Base-by-base conservation (phyloP, 2,113 vertebrate genomes). In the Hippolais icterina region DNA sequence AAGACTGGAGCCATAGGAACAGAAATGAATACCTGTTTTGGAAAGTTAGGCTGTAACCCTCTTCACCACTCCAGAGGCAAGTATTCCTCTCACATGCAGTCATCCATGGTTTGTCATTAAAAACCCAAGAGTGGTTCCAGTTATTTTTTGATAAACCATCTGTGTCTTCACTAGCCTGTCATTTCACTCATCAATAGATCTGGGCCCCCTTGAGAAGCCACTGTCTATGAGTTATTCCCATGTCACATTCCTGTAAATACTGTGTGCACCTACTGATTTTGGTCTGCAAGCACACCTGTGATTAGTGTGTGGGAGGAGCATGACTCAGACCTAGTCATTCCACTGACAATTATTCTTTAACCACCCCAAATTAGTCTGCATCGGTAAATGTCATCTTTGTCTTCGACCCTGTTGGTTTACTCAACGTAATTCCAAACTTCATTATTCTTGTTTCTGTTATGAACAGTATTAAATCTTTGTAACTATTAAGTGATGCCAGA, bases 261-360 rank as follows among this genome's bases (percentile, higher is more conserved):
- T 49, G 31, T 19, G 12, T 54, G 65, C 28, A 82, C 77, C 35
- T 89, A 37, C 56, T 78, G 83, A 70, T 69, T 83, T 20, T 60
- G 83, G 63, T 57, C 84, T 79, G 91, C 78, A 83, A 59, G 69
- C 87, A 60, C 65, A 85, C 78, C 63, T 90, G 63, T 83, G 70
- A 77, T 60, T 66, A 78, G 33, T 78, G 56, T 88, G 74, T 89
- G 63, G 82, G 74, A 89, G 91, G 59, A 94, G 25, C 47, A 35
- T 96, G 92, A 96, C 61, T 96, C 83, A 93, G 52, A 84, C 44
- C 54, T 44, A 59, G 57, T 94, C 76, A 89, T 95, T 84, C 70
- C 93, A 42, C 59, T 92, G 84, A 93, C 87, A 93, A 57, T 46
- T 64, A 54, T 49, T 94, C 89, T 92, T 92, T 82, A 94, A 69